Percentiles rank a stretch among this genome's conserved stretches.
Evolutionary conservation across 2,888 invertebrate genomes (phyloP).

Genomic region (Napeogenes inachia): DNA sequence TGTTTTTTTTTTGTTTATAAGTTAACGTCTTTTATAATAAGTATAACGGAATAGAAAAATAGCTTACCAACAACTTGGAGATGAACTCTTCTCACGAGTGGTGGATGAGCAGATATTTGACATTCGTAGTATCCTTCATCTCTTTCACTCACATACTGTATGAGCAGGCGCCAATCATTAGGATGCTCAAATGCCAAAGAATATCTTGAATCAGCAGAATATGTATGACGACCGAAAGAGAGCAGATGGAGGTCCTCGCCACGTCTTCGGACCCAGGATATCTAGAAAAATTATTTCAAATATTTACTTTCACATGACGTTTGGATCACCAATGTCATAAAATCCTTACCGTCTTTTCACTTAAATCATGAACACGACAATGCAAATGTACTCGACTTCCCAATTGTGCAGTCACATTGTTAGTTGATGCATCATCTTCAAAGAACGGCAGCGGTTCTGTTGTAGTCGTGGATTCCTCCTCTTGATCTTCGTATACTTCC

Average conservation of each 20-base stretch:
- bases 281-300: conserved; percentile 47
- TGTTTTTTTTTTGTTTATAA: too few species aligned
- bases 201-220: conserved; percentile 82
- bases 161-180: conserved; percentile 86
- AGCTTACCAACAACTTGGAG: conserved; percentile 84
- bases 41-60: conserved; percentile 9
- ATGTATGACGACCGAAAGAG: conserved; percentile 81
- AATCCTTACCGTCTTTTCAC: conserved; percentile 80
- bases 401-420: conserved; percentile 83
- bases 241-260: conserved; percentile 82
- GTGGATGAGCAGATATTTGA: conserved; percentile 87
- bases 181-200: conserved; percentile 83
- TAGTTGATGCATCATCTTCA: conserved; percentile 80
- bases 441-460: conserved; percentile 85
- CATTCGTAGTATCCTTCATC: conserved; percentile 89
- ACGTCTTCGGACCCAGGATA: conserved; percentile 83
- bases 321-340: background rate
- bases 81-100: conserved; percentile 82
- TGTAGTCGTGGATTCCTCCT: conserved; percentile 76
- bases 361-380: conserved; percentile 82
- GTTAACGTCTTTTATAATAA: too few species aligned
- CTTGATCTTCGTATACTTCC: conserved; percentile 61
- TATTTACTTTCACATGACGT: too few species aligned
- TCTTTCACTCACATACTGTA: conserved; percentile 84
- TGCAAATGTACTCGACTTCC: conserved; percentile 81